A percentile compares a stretch with the other conserved stretches of the same genome.
These are phyloP conservation scores for Troglohyphantes excavatus DNA, from an alignment of 2,888 invertebrate species.

Conservation along the genomic window DNA sequence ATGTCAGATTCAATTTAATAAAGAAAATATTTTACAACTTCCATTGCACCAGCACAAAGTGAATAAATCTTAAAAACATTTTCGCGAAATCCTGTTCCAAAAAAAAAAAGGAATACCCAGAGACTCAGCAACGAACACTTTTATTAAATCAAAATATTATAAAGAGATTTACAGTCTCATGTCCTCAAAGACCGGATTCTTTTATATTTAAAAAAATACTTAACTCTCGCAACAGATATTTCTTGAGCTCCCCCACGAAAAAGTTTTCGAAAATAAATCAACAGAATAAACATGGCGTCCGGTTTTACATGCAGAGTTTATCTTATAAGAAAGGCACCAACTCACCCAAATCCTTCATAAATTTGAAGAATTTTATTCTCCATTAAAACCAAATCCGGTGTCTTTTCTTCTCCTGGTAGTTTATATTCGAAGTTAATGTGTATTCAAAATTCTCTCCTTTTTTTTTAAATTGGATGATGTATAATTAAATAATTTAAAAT, in stretches of 20 bases:
- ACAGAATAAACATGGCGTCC: slow-evolving; percentile 23
- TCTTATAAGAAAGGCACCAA: not conserved
- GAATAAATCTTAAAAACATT: too few relatives aligned
- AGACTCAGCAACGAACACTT: not conserved
- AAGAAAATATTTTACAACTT: too few relatives aligned
- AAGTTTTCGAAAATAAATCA: slow-evolving; percentile 34
- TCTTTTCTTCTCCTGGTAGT: too few relatives aligned
- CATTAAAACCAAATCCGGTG: not conserved
- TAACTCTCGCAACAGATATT: not conserved
- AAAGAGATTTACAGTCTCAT: not conserved
- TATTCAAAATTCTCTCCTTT: not conserved
- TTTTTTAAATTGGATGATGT: not conserved
- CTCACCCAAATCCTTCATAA: not conserved
- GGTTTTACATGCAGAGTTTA: slow-evolving; percentile 1
- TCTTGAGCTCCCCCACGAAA: not conserved
- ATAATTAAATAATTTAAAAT: slow-evolving; percentile 1
- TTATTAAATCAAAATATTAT: not conserved
- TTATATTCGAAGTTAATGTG: not conserved
- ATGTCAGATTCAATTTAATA: too few relatives aligned
- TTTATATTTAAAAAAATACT: not conserved
- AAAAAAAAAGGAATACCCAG: too few relatives aligned
- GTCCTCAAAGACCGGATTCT: not conserved
- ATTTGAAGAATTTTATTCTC: not conserved
- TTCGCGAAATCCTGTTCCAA: too few relatives aligned
- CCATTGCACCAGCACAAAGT: too few relatives aligned